Evolutionary conservation across 1,140 invertebrate genomes (phyloP).

Genomic region (Nasonia giraulti): DNA sequence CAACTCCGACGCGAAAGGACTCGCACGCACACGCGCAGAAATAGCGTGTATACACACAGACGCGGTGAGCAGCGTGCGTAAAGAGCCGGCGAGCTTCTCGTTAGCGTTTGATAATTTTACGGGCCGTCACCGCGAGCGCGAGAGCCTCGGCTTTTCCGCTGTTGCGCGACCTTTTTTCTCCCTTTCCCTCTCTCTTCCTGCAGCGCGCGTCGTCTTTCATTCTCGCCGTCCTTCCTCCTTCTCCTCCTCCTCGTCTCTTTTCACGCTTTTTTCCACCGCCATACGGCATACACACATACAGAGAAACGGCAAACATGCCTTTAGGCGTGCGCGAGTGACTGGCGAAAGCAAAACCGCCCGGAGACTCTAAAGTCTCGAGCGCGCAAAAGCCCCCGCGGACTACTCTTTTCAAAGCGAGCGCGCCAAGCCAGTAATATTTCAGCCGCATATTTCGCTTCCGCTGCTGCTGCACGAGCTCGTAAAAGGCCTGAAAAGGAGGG

Average conservation of each 20-base stretch:
- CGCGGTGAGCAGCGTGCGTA: neutral
- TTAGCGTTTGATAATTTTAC: constrained; percentile 67
- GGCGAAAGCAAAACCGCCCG: constrained; percentile 8
- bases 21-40: neutral
- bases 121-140: constrained; percentile 60
- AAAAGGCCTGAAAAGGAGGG: constrained; percentile 5
- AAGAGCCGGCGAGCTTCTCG: constrained; percentile 51
- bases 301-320: constrained; percentile 18
- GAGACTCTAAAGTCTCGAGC: neutral
- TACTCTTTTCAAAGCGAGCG: constrained; percentile 46
- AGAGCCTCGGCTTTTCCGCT: constrained; percentile 26
- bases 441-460: constrained; percentile 43
- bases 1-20: neutral
- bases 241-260: constrained; percentile 19
- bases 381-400: constrained; percentile 16
- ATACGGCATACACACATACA: too few species aligned
- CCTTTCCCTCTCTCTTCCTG: neutral
- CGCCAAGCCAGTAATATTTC: constrained; percentile 52
- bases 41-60: neutral
- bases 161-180: constrained; percentile 29
- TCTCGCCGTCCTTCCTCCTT: constrained; percentile 32
- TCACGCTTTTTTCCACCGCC: constrained; percentile 46
- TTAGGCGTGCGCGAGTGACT: constrained; percentile 1
- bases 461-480: neutral
- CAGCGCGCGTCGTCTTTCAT: constrained; percentile 39